Evolutionary conservation across 2,797 vertebrate genomes (phyloP), one percentile per base, ranked within the genome.

Genomic region (Hemitrygon akajei): DNA sequence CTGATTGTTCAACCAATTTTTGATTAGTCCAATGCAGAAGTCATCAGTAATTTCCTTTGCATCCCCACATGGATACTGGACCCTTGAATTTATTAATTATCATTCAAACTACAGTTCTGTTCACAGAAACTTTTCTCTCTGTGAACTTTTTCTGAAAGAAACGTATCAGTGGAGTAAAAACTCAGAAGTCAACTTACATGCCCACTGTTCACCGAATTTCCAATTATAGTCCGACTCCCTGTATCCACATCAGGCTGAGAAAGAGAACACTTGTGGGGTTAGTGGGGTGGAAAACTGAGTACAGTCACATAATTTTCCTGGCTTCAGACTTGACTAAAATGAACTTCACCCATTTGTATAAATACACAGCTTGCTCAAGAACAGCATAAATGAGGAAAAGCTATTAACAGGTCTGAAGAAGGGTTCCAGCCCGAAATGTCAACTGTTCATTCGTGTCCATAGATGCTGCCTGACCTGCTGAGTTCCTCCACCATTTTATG

Each of bases 171-270:
- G 14, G 86, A 63, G 60, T 66, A 89, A 37, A 10, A 66, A 9
- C 0, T 14, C 37, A 75, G 25, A 75, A 27, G 40, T 75, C 25
- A 47, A 56, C 73, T 27, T 76, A 93, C 91, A 40, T 93, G 71
- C 7, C 12, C 30, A 10, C 69, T 93, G 60, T 69, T 89, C 30
- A 63, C 1, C 66, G 86, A 89, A 11, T 89, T 66, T 40, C 37
- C 91, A 47, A n/a, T 76, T 16, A 40, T 1, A 0, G 71, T 76
- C 40, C 75, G 69, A 4, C 91, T 71, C 91, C 66, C 91, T 58
- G 91, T 76, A n/a, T 93, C 91, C 27, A 76, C 12, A 27, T 76
- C 91, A 76, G 27, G 91, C 91, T 93, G 71, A 75, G 76, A 93
- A 58, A 93, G 27, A n/a, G 40, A 92, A 75, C 7, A 92, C 6